Evolutionary conservation across 2,888 invertebrate genomes (phyloP).

Genomic region (Boloria selene): DNA sequence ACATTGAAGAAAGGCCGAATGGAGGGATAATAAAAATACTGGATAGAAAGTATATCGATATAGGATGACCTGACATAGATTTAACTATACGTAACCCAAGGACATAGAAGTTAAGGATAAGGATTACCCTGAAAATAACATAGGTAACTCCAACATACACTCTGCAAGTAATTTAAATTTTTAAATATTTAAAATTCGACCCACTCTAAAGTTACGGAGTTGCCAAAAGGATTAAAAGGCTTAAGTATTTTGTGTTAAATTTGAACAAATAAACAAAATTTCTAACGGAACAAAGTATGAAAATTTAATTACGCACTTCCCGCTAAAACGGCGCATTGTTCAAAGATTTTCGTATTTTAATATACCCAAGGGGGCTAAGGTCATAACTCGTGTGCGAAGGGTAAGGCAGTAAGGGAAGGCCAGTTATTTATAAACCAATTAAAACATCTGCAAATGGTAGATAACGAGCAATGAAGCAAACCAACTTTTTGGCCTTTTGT

Average conservation of each 20-base stretch:
- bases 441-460: conserved; percentile 68
- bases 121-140: neutral
- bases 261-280: conserved; percentile 37
- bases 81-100: too few relatives aligned
- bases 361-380: conserved; percentile 53
- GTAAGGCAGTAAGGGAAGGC: conserved; percentile 54
- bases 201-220: conserved; percentile 1
- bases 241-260: conserved; percentile 34
- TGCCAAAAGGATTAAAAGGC: conserved; percentile 28
- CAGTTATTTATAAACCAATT: conserved; percentile 81
- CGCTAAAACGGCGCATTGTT: conserved; percentile 57
- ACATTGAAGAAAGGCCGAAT: too few relatives aligned
- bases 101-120: too few relatives aligned
- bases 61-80: too few relatives aligned
- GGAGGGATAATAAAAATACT: too few relatives aligned
- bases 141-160: neutral
- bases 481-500: conserved; percentile 52
- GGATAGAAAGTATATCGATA: too few relatives aligned
- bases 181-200: conserved; percentile 3
- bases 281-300: conserved; percentile 40
- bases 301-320: conserved; percentile 46
- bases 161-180: neutral
- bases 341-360: conserved; percentile 60
- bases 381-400: conserved; percentile 61
- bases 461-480: conserved; percentile 59